These are phyloP conservation scores for Poeciliopsis presidionis DNA, from an alignment of 2,797 vertebrate genomes.

Conservation along the genomic window DNA sequence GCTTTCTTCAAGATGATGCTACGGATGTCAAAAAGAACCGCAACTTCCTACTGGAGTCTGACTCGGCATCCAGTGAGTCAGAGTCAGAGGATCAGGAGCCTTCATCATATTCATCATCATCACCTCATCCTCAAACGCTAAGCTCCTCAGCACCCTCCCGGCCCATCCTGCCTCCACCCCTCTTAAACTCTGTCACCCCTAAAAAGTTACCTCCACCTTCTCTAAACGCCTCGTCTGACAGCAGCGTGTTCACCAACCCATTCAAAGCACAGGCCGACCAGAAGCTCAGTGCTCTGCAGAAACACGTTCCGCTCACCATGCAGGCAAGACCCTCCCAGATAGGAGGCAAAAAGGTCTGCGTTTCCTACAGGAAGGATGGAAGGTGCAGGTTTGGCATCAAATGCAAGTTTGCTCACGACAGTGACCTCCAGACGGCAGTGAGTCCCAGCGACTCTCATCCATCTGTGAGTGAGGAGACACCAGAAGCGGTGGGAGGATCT, in stretches of 20 bases:
- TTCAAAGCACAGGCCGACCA: slow-evolving; percentile 81
- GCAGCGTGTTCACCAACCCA: slow-evolving; percentile 84
- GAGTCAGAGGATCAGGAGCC: slow-evolving; percentile 51
- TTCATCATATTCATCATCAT: slow-evolving; percentile 2
- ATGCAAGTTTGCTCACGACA: slow-evolving; percentile 86
- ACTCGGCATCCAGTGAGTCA: slow-evolving; percentile 75
- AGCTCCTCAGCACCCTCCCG: slow-evolving; percentile 2
- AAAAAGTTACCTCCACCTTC: slow-evolving; percentile 75
- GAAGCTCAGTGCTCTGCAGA: slow-evolving; percentile 81
- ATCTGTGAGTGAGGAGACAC: slow-evolving; percentile 14
- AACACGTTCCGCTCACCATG: slow-evolving; percentile 84
- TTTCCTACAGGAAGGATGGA: slow-evolving; percentile 82
- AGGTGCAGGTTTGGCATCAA: slow-evolving; percentile 85
- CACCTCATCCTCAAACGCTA: background rate
- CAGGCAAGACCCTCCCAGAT: slow-evolving; percentile 79
- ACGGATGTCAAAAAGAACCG: slow-evolving; percentile 45
- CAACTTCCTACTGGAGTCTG: slow-evolving; percentile 79
- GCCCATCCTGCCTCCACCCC: slow-evolving; percentile 12
- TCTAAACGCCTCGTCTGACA: slow-evolving; percentile 60
- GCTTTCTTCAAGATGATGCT: slow-evolving; percentile 18
- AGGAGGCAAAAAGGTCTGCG: slow-evolving; percentile 79
- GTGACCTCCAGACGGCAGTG: slow-evolving; percentile 77
- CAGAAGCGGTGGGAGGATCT: slow-evolving; percentile 9
- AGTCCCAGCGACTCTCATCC: slow-evolving; percentile 13
- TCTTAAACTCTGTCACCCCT: background rate